Evolutionary conservation across 2,888 invertebrate species (phyloP).

Genomic region (Eupithecia abbreviata): DNA sequence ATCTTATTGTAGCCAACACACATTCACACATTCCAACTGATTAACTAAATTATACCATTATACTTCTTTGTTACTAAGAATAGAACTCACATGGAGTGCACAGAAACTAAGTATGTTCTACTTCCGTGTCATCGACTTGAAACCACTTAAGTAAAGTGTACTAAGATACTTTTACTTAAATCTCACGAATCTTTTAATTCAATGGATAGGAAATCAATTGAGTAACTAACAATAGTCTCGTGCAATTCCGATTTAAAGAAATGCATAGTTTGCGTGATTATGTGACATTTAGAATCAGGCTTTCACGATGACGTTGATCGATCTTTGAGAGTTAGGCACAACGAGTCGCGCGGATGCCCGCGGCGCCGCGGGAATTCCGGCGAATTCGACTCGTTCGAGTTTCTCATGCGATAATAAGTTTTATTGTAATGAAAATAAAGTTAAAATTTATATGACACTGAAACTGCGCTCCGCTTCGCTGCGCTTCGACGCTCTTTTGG

Average conservation of each 20-base stretch:
- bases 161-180: slow-evolving; percentile 27
- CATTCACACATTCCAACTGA: background rate
- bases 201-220: slow-evolving; percentile 26
- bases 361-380: no score
- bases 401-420: no score
- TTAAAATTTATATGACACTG: no score
- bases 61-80: background rate
- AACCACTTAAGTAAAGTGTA: slow-evolving; percentile 20
- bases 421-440: no score
- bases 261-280: slow-evolving; percentile 12
- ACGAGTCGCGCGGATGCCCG: no score
- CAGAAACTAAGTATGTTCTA: background rate
- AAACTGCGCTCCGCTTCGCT: no score
- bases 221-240: slow-evolving; percentile 10
- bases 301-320: slow-evolving; percentile 5
- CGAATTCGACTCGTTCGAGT: no score
- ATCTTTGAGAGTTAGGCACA: background rate
- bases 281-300: background rate
- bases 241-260: background rate
- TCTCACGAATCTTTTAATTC: slow-evolving; percentile 25
- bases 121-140: slow-evolving; percentile 29
- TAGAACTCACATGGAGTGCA: background rate
- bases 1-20: background rate
- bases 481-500: no score
- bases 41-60: background rate